phyloP scores from a whole-genome alignment of 2,888 invertebrate genomes.

The Iphiclides podalirius region DNA sequence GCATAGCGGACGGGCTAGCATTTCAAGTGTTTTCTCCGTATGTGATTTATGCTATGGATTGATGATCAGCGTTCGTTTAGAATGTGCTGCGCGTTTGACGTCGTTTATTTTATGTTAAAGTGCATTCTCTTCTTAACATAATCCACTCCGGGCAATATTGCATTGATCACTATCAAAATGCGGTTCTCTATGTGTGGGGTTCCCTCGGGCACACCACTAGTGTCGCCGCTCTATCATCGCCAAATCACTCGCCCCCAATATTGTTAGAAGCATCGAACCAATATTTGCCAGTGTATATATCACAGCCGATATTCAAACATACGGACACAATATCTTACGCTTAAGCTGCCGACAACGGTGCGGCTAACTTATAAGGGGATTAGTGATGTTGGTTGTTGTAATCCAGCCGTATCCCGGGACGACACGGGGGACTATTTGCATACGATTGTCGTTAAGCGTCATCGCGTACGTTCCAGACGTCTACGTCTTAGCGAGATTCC shows the following conservation, averaged over 20 bases:
- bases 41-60: constrained; percentile 40
- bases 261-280: constrained; percentile 34
- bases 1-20: constrained; percentile 31
- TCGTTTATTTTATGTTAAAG: constrained; percentile 34
- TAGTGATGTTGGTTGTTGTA: constrained; percentile 55
- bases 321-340: constrained; percentile 53
- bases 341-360: constrained; percentile 55
- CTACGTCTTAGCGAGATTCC: constrained; percentile 48
- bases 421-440: constrained; percentile 56
- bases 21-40: constrained; percentile 39
- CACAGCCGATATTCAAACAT: constrained; percentile 42
- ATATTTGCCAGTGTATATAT: constrained; percentile 34
- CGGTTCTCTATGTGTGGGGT: too few relatives aligned
- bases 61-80: constrained; percentile 35
- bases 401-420: constrained; percentile 53
- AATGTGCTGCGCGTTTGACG: constrained; percentile 34
- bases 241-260: constrained; percentile 26
- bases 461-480: constrained; percentile 63
- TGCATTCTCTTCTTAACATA: constrained; percentile 2
- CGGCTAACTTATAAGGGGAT: constrained; percentile 52
- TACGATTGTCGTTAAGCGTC: constrained; percentile 69
- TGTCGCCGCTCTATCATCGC: not conserved
- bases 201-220: constrained; percentile 14
- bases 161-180: too few relatives aligned
- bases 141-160: not conserved